A percentile compares a stretch with the other conserved stretches of the same genome.
Conservation (phyloP, 1,140 invertebrate species). For the Melanaphis sacchari region DNA sequence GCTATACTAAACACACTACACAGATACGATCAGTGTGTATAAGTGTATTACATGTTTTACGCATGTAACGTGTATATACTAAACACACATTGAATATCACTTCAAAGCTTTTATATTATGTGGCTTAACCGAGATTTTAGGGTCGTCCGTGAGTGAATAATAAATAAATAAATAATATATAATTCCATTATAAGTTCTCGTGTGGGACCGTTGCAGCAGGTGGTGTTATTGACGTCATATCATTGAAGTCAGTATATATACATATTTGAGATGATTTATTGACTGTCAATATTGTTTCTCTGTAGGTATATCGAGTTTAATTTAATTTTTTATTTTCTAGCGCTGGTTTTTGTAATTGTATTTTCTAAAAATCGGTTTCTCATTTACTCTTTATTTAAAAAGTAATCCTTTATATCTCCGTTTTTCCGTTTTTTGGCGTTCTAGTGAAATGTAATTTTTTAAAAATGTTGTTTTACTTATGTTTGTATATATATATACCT, state of each 20-base stretch:
- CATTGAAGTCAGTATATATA: neutral
- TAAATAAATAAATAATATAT: neutral
- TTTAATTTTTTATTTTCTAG: neutral
- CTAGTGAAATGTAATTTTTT: neutral
- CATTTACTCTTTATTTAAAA: neutral
- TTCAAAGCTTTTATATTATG: neutral
- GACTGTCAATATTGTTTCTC: slow-evolving; percentile 4
- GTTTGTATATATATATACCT: neutral
- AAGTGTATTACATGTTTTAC: neutral
- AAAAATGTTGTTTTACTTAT: neutral
- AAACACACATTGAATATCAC: neutral
- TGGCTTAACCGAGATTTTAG: neutral
- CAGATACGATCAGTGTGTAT: neutral
- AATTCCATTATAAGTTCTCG: neutral
- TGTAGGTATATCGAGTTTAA: neutral
- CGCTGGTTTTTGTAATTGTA: neutral
- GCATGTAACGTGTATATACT: no score
- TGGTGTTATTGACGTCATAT: neutral
- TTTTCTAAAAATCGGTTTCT: neutral
- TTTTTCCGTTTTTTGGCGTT: neutral
- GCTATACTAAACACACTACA: neutral
- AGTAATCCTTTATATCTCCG: neutral
- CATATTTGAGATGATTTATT: neutral
- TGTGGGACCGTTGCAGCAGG: neutral
- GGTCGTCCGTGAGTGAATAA: neutral